These are phyloP conservation scores for Echinops telfairi DNA, from an alignment of 2,113 vertebrate genomes.

Conservation along the genomic window DNA sequence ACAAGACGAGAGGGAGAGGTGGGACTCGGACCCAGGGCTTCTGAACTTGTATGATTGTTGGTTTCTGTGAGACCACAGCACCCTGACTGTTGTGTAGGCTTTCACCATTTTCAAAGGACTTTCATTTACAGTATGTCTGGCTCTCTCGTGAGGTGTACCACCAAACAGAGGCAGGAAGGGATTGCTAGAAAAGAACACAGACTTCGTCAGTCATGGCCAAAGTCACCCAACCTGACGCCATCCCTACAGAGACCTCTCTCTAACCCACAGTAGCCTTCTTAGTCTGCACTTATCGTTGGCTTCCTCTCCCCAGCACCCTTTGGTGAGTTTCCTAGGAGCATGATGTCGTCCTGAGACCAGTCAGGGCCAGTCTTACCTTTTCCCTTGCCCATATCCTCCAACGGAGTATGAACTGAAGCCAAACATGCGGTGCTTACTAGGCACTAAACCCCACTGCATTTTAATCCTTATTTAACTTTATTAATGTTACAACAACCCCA, in stretches of 20 bases:
- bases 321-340: neutral
- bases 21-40: neutral
- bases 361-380: neutral
- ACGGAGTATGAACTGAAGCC: neutral
- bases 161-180: neutral
- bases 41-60: neutral
- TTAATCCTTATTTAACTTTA: neutral
- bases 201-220: neutral
- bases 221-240: neutral
- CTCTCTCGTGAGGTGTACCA: neutral
- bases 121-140: neutral
- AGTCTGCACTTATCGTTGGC: neutral
- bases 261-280: too few species aligned
- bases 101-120: constrained; percentile 39
- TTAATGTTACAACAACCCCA: neutral
- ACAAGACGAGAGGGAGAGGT: neutral
- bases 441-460: neutral
- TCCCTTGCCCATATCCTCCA: neutral
- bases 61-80: constrained; percentile 11
- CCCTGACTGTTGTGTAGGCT: neutral
- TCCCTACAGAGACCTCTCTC: too few species aligned
- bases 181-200: neutral
- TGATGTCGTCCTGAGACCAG: constrained; percentile 3
- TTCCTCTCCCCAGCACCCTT: neutral
- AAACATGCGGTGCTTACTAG: neutral